phyloP scores from a whole-genome alignment of 1,140 invertebrate genomes.

The Sycobia sp. region DNA sequence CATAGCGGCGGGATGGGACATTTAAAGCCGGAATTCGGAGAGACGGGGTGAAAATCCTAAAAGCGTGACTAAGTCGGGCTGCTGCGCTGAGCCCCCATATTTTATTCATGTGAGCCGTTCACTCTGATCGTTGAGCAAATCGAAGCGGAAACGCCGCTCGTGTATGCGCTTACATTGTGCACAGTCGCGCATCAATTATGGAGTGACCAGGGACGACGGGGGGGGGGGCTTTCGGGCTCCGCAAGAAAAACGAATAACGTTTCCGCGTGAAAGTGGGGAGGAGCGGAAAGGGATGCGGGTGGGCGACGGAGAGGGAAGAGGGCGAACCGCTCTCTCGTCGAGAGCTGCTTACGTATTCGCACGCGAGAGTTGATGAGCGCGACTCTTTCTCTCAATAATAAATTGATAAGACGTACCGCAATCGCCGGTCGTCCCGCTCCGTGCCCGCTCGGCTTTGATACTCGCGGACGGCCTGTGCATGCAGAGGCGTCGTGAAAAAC shows the following conservation, averaged over 20 bases:
- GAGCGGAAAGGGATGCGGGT: conserved; percentile 6
- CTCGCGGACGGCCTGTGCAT: no score
- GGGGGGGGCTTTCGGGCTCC: conserved; percentile 35
- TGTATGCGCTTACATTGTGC: neutral
- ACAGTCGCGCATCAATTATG: conserved; percentile 46
- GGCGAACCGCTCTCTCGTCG: neutral
- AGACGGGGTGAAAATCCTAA: neutral
- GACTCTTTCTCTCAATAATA: conserved; percentile 24
- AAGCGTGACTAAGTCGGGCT: neutral
- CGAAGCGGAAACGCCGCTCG: neutral
- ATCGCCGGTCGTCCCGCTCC: no score
- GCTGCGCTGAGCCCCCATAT: no score
- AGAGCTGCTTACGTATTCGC: neutral
- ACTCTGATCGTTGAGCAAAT: neutral
- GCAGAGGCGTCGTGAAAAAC: no score
- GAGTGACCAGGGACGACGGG: conserved; percentile 44
- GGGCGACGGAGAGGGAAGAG: conserved; percentile 14
- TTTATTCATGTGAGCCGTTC: neutral
- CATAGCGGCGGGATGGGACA: no score
- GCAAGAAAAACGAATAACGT: conserved; percentile 43
- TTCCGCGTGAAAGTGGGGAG: conserved; percentile 49
- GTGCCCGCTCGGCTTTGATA: no score
- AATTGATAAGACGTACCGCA: conserved; percentile 6
- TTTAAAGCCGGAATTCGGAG: no score
- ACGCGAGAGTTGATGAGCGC: neutral